Conservation (phyloP, 2,888 invertebrate species). For the Drosophila flavopinicola region DNA sequence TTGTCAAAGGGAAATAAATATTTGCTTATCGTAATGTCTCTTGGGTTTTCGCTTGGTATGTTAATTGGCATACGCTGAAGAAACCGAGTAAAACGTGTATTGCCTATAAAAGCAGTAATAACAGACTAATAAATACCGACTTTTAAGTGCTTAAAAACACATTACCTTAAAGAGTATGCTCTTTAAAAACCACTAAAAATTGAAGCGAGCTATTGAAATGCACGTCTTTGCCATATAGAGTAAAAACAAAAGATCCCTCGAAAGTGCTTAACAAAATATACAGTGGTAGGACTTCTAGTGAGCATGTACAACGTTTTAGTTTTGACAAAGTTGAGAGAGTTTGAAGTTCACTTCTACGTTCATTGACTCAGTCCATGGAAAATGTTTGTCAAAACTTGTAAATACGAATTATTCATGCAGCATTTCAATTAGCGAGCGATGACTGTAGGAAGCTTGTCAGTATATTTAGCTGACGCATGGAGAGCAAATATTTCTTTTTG, state of each 20-base stretch:
- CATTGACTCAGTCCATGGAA: no score
- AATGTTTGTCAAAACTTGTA: neutral
- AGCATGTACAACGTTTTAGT: no score
- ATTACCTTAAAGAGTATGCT: neutral
- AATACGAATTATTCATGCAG: neutral
- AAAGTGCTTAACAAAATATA: slow-evolving; percentile 8
- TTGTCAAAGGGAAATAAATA: slow-evolving; percentile 9
- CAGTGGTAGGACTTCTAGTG: no score
- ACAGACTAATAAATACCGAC: neutral
- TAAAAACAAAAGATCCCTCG: slow-evolving; percentile 5
- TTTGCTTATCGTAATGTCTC: slow-evolving; percentile 9
- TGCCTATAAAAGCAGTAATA: neutral
- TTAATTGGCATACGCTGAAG: neutral
- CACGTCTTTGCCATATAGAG: neutral
- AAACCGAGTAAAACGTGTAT: neutral
- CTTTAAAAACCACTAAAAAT: neutral
- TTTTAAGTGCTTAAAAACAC: neutral
- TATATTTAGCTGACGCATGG: slow-evolving; percentile 10
- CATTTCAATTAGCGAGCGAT: neutral
- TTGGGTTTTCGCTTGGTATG: neutral
- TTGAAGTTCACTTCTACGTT: no score
- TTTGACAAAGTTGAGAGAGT: no score
- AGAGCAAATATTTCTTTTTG: slow-evolving; percentile 24
- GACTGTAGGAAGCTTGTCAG: slow-evolving; percentile 4
- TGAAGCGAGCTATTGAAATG: neutral